phyloP scores from a whole-genome alignment of 1,140 invertebrate genomes.

The Coenobita brevimanus region DNA sequence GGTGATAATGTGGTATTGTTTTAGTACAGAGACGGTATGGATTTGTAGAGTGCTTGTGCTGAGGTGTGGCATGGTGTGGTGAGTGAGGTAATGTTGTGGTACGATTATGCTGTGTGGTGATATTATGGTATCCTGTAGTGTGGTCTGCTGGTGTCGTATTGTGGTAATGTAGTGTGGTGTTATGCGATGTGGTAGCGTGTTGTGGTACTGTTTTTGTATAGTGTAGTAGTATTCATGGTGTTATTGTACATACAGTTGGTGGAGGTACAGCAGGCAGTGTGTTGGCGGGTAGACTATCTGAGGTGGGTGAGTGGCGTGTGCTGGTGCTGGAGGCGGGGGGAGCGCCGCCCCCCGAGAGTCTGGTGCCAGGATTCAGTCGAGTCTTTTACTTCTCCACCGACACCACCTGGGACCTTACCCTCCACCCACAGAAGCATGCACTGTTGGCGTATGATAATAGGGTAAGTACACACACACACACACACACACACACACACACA shows the following conservation, averaged over 20 bases:
- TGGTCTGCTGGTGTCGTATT: too few relatives aligned
- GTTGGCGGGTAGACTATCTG: conserved; percentile 70
- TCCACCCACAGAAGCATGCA: conserved; percentile 21
- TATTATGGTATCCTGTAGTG: too few relatives aligned
- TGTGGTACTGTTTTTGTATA: too few relatives aligned
- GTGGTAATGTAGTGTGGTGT: too few relatives aligned
- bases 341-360: conserved; percentile 40
- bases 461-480: neutral
- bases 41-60: too few relatives aligned
- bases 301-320: conserved; percentile 67
- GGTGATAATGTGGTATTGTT: too few relatives aligned
- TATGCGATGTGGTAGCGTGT: too few relatives aligned
- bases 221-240: too few relatives aligned
- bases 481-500: conserved; percentile 3
- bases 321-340: conserved; percentile 71
- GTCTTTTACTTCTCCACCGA: conserved; percentile 5
- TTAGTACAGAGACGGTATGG: too few relatives aligned
- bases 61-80: too few relatives aligned
- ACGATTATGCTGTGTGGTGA: too few relatives aligned
- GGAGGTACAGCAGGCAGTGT: conserved; percentile 71
- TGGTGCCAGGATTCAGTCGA: conserved; percentile 51
- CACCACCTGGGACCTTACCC: conserved; percentile 9
- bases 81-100: too few relatives aligned
- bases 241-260: conserved; percentile 62
- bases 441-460: conserved; percentile 7